These are phyloP conservation scores for Oreochromis tanganicae DNA, from an alignment of 2,113 vertebrate genomes.

Conservation along the genomic window DNA sequence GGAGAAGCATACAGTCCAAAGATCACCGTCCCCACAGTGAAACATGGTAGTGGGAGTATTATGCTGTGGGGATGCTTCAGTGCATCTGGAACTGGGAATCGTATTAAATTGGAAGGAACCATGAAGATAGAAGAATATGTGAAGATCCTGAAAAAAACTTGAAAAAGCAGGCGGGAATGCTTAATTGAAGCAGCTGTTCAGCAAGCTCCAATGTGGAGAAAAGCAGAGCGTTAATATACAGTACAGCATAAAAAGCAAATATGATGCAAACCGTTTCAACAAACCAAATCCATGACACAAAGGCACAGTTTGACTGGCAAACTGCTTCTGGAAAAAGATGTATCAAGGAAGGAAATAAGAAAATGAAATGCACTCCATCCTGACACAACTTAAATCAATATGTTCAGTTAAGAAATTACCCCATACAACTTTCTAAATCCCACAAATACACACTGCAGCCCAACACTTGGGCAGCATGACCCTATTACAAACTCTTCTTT, in stretches of 20 bases:
- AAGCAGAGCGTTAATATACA: not conserved
- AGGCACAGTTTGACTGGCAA: not conserved
- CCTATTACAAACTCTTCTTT: slow-evolving; percentile 34
- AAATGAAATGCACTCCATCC: not conserved
- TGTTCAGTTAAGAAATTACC: not conserved
- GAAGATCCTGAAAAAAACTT: no score
- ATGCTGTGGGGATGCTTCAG: not conserved
- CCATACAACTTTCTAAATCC: not conserved
- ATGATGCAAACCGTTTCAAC: not conserved
- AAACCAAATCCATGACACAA: not conserved
- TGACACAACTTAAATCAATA: not conserved
- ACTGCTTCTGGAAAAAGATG: not conserved
- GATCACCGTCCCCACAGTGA: not conserved
- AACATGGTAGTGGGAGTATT: not conserved
- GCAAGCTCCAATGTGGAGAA: not conserved
- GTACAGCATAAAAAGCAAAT: not conserved
- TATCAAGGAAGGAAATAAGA: not conserved
- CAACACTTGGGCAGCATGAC: not conserved
- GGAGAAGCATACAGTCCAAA: not conserved
- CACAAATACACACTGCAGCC: not conserved
- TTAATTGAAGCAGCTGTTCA: not conserved
- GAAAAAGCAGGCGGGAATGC: not conserved
- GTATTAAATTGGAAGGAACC: not conserved
- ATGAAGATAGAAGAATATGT: no score
- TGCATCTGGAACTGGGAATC: not conserved